Conservation (phyloP, 2,113 vertebrate species). For the Sinosuthora webbiana region DNA sequence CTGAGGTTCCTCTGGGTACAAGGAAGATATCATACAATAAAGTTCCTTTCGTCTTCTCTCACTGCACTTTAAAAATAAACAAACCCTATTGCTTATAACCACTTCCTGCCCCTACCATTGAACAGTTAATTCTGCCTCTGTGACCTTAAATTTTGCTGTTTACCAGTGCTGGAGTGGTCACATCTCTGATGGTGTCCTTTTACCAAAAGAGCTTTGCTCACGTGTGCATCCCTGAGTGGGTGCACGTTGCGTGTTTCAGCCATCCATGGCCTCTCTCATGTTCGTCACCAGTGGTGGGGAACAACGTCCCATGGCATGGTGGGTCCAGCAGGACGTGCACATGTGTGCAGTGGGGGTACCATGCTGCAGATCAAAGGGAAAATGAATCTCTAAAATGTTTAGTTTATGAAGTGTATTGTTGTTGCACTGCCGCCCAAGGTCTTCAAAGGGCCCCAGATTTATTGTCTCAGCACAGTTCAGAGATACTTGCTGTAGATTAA, state of each 20-base stretch:
- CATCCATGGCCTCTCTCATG: background rate
- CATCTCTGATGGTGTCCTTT: background rate
- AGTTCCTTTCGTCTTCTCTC: background rate
- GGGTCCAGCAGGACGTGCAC: background rate
- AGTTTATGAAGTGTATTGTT: conserved; percentile 12
- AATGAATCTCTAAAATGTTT: background rate
- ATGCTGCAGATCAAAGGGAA: conserved; percentile 44
- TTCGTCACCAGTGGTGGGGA: background rate
- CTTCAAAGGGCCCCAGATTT: conserved; percentile 50
- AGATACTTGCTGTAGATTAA: conserved; percentile 42
- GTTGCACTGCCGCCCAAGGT: background rate
- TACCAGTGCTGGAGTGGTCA: background rate
- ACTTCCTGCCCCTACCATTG: background rate
- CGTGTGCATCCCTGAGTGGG: background rate
- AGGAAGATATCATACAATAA: background rate
- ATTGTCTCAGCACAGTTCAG: conserved; percentile 28
- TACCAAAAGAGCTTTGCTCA: background rate
- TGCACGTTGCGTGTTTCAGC: rapidly evolving
- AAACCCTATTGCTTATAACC: background rate
- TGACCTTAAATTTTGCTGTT: background rate
- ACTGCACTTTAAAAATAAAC: conserved; percentile 1
- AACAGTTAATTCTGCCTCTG: background rate
- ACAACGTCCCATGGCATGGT: background rate
- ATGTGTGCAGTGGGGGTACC: background rate
- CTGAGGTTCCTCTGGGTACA: background rate